phyloP scores from a whole-genome alignment of 2,797 vertebrate species.

The Fistularia commersonii region DNA sequence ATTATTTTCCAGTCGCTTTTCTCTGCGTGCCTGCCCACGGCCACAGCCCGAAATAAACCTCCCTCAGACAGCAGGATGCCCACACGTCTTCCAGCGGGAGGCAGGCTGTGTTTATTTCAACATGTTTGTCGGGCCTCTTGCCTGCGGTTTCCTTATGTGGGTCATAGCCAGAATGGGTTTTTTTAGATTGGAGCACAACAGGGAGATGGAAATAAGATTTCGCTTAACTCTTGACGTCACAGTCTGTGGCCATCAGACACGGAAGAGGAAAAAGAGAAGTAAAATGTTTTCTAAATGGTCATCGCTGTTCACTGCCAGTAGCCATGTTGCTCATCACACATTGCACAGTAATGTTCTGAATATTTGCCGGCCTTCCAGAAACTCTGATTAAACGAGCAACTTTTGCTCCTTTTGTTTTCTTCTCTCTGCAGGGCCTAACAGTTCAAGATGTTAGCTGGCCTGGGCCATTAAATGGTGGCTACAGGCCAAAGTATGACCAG shows the following conservation, averaged over 20 bases:
- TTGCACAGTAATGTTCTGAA: constrained; percentile 24
- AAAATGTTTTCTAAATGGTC: constrained; percentile 45
- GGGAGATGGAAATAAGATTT: constrained; percentile 65
- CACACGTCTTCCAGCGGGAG: constrained; percentile 60
- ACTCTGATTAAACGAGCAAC: constrained; percentile 86
- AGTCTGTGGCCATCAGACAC: constrained; percentile 63
- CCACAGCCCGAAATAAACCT: constrained; percentile 67
- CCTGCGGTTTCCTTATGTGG: constrained; percentile 69
- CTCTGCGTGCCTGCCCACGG: constrained; percentile 60
- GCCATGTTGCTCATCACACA: constrained; percentile 22
- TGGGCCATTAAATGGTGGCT: constrained; percentile 88
- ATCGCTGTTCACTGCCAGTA: constrained; percentile 21
- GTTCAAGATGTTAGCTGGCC: constrained; percentile 94
- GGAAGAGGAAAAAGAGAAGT: constrained; percentile 63
- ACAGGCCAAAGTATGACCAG: constrained; percentile 89
- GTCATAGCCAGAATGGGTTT: constrained; percentile 62
- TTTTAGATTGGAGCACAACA: constrained; percentile 61
- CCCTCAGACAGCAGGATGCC: constrained; percentile 65
- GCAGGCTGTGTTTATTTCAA: constrained; percentile 72
- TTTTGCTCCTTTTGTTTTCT: constrained; percentile 89
- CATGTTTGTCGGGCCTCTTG: constrained; percentile 64
- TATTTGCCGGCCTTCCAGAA: constrained; percentile 44
- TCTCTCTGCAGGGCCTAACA: constrained; percentile 89
- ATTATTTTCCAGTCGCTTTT: constrained; percentile 52
- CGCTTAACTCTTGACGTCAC: constrained; percentile 63